Conservation (phyloP, 92 coral and sea anemone species). For the Nematostella vectensis region DNA sequence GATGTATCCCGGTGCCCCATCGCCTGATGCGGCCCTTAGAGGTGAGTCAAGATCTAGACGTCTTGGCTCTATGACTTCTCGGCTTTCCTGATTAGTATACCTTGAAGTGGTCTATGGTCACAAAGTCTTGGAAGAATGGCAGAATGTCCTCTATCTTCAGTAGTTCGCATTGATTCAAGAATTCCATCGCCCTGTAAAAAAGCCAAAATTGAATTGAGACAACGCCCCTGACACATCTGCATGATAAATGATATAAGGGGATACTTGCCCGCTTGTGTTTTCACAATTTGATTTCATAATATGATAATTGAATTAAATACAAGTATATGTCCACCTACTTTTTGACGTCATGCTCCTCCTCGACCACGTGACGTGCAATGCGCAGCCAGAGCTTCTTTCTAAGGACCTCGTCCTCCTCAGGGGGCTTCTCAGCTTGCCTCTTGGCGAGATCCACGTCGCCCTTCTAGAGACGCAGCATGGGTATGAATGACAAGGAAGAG, state of each 20-base stretch:
- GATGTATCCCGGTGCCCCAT: too few relatives aligned
- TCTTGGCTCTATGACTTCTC: background rate
- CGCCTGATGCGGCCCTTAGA: too few relatives aligned
- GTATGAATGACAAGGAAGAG: too few relatives aligned
- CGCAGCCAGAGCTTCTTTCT: conserved; percentile 93
- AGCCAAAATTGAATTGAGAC: too few relatives aligned
- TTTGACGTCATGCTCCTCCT: conserved; percentile 85
- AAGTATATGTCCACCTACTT: too few relatives aligned
- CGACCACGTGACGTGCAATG: conserved; percentile 95
- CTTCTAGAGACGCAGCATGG: conserved; percentile 7
- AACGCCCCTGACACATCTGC: background rate
- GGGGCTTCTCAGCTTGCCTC: conserved; percentile 87
- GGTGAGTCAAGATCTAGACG: too few relatives aligned
- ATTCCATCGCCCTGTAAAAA: conserved; percentile 82
- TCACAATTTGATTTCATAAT: too few relatives aligned
- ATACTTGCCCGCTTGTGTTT: too few relatives aligned
- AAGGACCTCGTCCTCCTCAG: conserved; percentile 88
- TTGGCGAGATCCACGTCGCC: conserved; percentile 89
- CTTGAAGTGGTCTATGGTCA: conserved; percentile 94
- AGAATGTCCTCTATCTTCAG: conserved; percentile 94
- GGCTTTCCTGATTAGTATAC: conserved; percentile 16
- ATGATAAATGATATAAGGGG: too few relatives aligned
- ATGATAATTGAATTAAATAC: too few relatives aligned
- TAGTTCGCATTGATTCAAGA: conserved; percentile 77
- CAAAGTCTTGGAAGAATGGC: conserved; percentile 97